phyloP scores from a whole-genome alignment of 2,888 invertebrate genomes.

The Belgica antarctica region DNA sequence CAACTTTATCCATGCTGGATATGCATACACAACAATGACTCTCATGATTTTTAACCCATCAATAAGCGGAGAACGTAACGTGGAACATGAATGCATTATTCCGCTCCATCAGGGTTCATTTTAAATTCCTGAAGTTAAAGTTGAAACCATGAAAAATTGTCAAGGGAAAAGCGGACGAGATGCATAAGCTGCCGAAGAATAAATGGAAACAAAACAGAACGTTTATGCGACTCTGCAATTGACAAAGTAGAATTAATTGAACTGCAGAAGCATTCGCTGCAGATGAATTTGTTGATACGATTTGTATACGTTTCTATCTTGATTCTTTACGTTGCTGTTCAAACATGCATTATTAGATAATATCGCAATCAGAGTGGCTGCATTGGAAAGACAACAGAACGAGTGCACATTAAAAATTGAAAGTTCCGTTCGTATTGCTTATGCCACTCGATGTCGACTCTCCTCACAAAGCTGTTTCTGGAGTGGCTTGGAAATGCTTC shows the following conservation, averaged over 20 bases:
- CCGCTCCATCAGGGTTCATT: constrained; percentile 22
- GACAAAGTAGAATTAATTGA: background rate
- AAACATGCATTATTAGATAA: background rate
- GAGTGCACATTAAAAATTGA: background rate
- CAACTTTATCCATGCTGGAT: background rate
- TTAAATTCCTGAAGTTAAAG: constrained; percentile 1
- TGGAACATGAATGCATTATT: constrained; percentile 8
- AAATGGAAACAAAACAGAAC: background rate
- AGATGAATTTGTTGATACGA: background rate
- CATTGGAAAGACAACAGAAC: background rate
- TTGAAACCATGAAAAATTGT: background rate
- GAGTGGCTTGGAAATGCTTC: background rate
- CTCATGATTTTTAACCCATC: constrained; percentile 12
- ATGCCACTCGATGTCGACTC: background rate
- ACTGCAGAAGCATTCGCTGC: background rate
- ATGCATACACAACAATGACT: constrained; percentile 9
- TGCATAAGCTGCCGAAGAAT: background rate
- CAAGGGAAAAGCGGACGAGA: background rate
- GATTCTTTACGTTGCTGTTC: background rate
- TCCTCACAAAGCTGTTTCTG: background rate
- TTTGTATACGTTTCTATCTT: background rate
- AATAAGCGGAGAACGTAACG: background rate
- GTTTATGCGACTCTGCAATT: background rate
- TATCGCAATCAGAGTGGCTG: background rate
- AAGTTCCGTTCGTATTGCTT: background rate